Percentiles rank a stretch among this genome's conserved stretches.
Conservation (phyloP, 2,888 invertebrate species). For the Globia sparganii region DNA sequence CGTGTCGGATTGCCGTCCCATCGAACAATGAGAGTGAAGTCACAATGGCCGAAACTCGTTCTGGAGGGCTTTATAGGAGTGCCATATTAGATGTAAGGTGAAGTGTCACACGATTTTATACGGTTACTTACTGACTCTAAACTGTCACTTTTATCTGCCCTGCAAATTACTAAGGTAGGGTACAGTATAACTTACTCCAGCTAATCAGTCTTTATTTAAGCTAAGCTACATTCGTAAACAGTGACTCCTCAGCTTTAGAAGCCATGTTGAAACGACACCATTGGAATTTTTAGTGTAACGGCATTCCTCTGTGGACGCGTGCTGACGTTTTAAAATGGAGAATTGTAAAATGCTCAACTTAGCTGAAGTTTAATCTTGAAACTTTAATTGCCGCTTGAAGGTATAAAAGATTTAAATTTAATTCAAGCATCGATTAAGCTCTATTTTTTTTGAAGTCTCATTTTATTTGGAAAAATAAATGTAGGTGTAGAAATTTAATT, state of each 20-base stretch:
- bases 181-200: not conserved
- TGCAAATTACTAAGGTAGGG: not conserved
- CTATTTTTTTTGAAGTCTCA: not conserved
- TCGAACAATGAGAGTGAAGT: too few species aligned
- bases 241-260: slow-evolving; percentile 44
- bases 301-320: slow-evolving; percentile 53
- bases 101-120: not conserved
- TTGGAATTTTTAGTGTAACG: slow-evolving; percentile 62
- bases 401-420: slow-evolving; percentile 35
- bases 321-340: slow-evolving; percentile 54
- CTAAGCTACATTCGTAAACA: not conserved
- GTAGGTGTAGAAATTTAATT: not conserved
- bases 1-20: too few species aligned
- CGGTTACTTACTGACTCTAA: not conserved
- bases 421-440: slow-evolving; percentile 17
- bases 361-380: slow-evolving; percentile 52
- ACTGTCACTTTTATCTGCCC: not conserved
- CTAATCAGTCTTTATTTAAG: not conserved
- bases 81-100: not conserved
- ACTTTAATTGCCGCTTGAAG: slow-evolving; percentile 42
- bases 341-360: slow-evolving; percentile 45
- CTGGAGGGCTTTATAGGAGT: not conserved
- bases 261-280: slow-evolving; percentile 46
- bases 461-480: slow-evolving; percentile 4
- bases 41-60: too few species aligned